Evolutionary conservation across 2,113 vertebrate genomes (phyloP), one percentile per base, ranked within the genome.

Genomic region (Loxodonta africana): DNA sequence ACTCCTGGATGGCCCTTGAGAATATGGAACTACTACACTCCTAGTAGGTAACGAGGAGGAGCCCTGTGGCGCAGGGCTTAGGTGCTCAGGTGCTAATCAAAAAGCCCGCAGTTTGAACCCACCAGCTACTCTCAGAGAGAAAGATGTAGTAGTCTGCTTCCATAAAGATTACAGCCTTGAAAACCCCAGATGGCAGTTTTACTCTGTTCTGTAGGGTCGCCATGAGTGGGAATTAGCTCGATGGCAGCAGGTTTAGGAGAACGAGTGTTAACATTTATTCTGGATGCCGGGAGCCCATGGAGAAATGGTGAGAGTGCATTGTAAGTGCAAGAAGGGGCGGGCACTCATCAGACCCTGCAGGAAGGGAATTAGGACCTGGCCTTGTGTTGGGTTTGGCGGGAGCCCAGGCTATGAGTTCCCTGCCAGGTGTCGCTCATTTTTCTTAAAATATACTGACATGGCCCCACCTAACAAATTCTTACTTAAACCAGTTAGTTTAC

Each of bases 361-460:
- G 48, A 69, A 21, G 51, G 20, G 57, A 26, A 51, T 44, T 86
- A 78, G 26, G 8, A 26, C 28, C 67, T 88, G 88, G 77, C 21
- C 8, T 60, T 1, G 25, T 37, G 37, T 37, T 37, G 37, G 37
- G 37, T 37, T 37, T 37, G 37, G 37, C 37, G 62, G 90, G 41
- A 95, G 33, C n/a, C 57, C 11, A 20, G 23, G 15, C 28, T 88
- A 18, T 85, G 30, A 57, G 26, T 48, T 85, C 41, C 95, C 44
- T 44, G 37, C 21, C 28, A 76, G 44, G 51, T 83, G n/a, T 62
- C 41, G 46, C 44, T 67, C 76, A 69, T 26, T 91, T 83, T 95
- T 92, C 41, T 80, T 73, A 78, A 83, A 60, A 57, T 93, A n/a
- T 28, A 41, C 83, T 77, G 53, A 21, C 83, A 46, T 51, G 97